These are phyloP conservation scores for Spheniscus mendiculus DNA, from an alignment of 2,113 vertebrate genomes.

Conservation along the genomic window DNA sequence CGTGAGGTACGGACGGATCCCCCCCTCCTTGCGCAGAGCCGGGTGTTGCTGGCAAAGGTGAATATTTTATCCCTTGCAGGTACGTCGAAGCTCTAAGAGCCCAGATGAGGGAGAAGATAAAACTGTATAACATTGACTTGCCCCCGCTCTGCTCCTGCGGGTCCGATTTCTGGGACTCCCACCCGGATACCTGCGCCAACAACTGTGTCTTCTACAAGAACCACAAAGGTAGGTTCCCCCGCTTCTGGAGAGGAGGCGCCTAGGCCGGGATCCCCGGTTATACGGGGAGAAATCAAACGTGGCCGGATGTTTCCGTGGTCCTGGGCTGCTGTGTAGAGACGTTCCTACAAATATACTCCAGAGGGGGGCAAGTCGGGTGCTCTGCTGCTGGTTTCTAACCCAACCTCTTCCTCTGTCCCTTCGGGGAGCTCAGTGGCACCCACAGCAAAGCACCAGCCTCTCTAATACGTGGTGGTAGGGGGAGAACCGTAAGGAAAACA, in stretches of 20 bases:
- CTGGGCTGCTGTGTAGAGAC: not conserved
- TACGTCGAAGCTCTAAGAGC: slow-evolving; percentile 84
- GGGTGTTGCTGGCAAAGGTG: not conserved
- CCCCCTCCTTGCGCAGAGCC: accelerated
- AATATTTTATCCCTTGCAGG: slow-evolving; percentile 62
- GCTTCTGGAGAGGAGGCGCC: not conserved
- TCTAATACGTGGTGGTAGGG: not conserved
- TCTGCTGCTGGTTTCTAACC: not conserved
- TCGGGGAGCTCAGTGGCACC: not conserved
- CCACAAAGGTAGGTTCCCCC: slow-evolving; percentile 77
- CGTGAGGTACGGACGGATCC: slow-evolving; percentile 60
- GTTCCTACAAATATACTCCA: not conserved
- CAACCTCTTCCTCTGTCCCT: not conserved
- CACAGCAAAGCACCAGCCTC: too few species aligned
- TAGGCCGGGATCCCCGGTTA: not conserved
- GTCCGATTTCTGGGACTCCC: slow-evolving; percentile 89
- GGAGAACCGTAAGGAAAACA: not conserved
- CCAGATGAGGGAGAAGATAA: slow-evolving; percentile 82
- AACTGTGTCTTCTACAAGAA: slow-evolving; percentile 95
- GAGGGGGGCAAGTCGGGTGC: not conserved
- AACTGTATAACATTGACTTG: slow-evolving; percentile 73
- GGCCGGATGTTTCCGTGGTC: not conserved
- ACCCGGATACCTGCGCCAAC: slow-evolving; percentile 93
- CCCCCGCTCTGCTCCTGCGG: slow-evolving; percentile 90
- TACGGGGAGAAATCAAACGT: not conserved